Base-by-base conservation (phyloP, 2,797 vertebrate species). In the Champsocephalus esox region DNA sequence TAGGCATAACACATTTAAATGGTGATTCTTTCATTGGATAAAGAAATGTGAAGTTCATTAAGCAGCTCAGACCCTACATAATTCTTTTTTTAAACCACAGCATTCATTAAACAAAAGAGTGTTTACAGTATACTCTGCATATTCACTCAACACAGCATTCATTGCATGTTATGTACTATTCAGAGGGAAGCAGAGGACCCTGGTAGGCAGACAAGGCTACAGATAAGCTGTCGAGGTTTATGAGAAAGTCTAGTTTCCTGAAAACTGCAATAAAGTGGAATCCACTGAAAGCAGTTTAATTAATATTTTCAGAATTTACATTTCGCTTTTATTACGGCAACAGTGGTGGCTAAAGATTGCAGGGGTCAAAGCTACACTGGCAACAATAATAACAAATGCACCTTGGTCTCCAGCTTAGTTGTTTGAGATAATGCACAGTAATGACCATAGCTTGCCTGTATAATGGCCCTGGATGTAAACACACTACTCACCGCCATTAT, bases 401-500 rank as follows among this genome's bases (percentile, higher is more conserved):
- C 12, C 9, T 32, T 1, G 17, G 9, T 41, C 21, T 16, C n/a
- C 43, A n/a, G 10, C 13, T 28, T 0, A 14, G 44, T 76, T 72
- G 17, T 56, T 55, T 6, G 66, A 72, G 5, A 51, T 7, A 12
- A 10, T 34, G 19, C 10, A 46, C 1, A 48, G 21, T 9, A 43
- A 57, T 21, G 7, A 6, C 41, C 6, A 19, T 28, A 17, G 13
- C 9, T 12, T 52, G 8, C 28, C 16, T 12, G n/a, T 14, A 11
- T 56, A 12, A 12, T 3, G 4, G 24, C 44, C 19, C 32, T 43
- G 34, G 6, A 74, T 4, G 44, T 5, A 28, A 28, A 1, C 24
- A 56, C 38, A 24, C 4, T 12, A 97, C 97, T 97, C 91, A 99
- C 98, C 82, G 95, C 96, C 97, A 99, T 99, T 80, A 99, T 96